These are phyloP conservation scores for Eurystomus gularis DNA, from an alignment of 2,113 vertebrate species.

Conservation along the genomic window DNA sequence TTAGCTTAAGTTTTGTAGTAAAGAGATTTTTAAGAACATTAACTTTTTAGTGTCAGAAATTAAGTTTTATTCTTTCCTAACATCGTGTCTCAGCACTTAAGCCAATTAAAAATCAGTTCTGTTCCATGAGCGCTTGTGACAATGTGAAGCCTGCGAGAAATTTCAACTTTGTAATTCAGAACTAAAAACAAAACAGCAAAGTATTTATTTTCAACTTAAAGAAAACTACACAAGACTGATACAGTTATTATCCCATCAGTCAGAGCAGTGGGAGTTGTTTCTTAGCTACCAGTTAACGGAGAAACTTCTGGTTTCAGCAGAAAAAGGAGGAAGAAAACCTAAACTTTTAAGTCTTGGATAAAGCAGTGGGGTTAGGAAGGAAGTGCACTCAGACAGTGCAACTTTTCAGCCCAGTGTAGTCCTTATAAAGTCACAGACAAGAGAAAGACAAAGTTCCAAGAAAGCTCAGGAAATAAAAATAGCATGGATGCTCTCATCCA, in stretches of 20 bases:
- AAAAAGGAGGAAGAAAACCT: neutral
- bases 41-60: conserved; percentile 12
- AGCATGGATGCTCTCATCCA: neutral
- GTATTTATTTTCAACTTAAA: neutral
- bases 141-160: neutral
- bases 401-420: neutral
- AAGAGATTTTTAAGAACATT: conserved; percentile 36
- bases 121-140: fast-evolving
- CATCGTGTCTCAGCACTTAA: neutral
- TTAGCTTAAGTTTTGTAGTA: neutral
- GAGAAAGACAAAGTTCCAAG: neutral
- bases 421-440: neutral
- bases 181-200: neutral
- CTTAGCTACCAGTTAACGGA: neutral
- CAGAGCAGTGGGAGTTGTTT: neutral
- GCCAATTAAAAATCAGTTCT: neutral
- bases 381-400: neutral
- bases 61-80: conserved; percentile 34
- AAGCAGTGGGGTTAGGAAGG: neutral
- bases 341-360: neutral
- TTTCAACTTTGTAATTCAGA: neutral
- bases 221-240: neutral
- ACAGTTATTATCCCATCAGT: neutral
- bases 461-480: neutral
- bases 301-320: neutral